phyloP scores from a whole-genome alignment of 1,140 invertebrate species.

The Platorchestia sp. region DNA sequence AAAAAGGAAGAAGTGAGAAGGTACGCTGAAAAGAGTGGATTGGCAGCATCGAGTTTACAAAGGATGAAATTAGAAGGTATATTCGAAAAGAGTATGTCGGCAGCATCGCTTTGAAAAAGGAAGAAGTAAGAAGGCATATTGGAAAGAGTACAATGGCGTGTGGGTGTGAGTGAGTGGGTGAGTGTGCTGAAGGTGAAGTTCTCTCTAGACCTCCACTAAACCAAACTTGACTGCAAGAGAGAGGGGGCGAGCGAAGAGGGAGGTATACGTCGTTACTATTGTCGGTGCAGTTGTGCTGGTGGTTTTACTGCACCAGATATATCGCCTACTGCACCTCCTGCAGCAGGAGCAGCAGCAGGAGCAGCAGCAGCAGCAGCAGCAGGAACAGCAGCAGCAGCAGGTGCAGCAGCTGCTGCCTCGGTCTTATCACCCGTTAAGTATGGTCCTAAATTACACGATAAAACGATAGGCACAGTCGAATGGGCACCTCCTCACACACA shows the following conservation, averaged over 20 bases:
- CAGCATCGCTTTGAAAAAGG: too few relatives aligned
- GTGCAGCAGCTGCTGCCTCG: constrained; percentile 11
- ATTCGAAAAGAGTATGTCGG: too few relatives aligned
- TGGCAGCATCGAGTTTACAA: too few relatives aligned
- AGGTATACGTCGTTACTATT: constrained; percentile 41
- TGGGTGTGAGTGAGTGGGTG: not conserved
- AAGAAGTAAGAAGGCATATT: not conserved
- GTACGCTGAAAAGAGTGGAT: too few relatives aligned
- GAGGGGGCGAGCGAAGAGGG: constrained; percentile 34
- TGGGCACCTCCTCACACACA: constrained; percentile 21
- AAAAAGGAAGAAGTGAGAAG: too few relatives aligned
- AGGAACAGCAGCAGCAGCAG: constrained; percentile 19
- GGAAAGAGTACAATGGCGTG: not conserved
- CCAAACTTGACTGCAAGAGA: constrained; percentile 51
- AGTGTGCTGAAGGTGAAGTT: not conserved
- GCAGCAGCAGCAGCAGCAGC: constrained; percentile 37
- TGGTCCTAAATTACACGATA: constrained; percentile 33
- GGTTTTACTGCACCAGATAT: not conserved
- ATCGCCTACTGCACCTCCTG: constrained; percentile 43
- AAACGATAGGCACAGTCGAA: constrained; percentile 33
- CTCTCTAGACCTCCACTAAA: constrained; percentile 44
- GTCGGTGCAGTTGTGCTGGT: not conserved
- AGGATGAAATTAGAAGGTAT: too few relatives aligned
- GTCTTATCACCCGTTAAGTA: constrained; percentile 51
- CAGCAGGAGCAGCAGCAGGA: constrained; percentile 31